Evolutionary conservation across 2,888 invertebrate species (phyloP).

Genomic region (Branchinecta sandiegonensis): DNA sequence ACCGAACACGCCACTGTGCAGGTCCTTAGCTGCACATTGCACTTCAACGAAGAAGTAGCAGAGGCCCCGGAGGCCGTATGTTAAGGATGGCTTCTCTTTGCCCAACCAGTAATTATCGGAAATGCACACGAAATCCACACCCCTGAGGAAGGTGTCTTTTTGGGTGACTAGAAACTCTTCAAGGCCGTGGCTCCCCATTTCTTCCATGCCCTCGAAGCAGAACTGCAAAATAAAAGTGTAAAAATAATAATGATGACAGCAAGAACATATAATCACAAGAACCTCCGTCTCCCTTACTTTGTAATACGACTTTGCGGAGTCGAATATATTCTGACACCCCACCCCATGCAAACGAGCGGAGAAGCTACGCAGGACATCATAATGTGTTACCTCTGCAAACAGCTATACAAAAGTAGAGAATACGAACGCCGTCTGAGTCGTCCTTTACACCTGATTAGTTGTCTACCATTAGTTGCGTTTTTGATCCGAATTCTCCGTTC

Average conservation of each 20-base stretch:
- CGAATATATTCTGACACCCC: too few species aligned
- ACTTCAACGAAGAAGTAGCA: constrained; percentile 81
- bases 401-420: too few species aligned
- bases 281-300: too few species aligned
- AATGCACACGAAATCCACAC: constrained; percentile 86
- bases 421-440: too few species aligned
- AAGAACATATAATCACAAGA: too few species aligned
- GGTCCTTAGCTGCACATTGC: constrained; percentile 73
- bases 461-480: too few species aligned
- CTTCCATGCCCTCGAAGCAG: constrained; percentile 96
- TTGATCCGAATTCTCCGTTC: too few species aligned
- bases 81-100: constrained; percentile 88
- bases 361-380: too few species aligned
- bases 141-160: constrained; percentile 61
- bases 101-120: constrained; percentile 99
- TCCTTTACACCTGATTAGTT: too few species aligned
- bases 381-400: too few species aligned
- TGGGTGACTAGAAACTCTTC: constrained; percentile 59
- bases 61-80: constrained; percentile 85
- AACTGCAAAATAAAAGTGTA: constrained; percentile 42
- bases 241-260: not conserved
- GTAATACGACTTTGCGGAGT: too few species aligned
- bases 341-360: too few species aligned
- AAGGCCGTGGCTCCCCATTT: constrained; percentile 89
- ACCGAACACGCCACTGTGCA: constrained; percentile 92